Conservation (phyloP, 2,797 vertebrate genomes). For the Amniataba percoides region DNA sequence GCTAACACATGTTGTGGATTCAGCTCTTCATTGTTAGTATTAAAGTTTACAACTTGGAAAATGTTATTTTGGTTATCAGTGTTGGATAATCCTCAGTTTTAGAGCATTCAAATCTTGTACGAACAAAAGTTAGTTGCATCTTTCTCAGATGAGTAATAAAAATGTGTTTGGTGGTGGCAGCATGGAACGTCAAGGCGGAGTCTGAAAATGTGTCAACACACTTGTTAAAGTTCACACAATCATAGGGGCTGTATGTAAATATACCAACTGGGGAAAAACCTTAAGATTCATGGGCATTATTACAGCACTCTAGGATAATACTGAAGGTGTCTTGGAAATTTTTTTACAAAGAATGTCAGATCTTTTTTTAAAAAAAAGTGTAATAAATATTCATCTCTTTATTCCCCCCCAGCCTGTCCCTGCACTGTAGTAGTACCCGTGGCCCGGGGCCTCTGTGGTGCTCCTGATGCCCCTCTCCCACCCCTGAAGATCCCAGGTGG, state of each 20-base stretch:
- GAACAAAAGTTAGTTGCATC: neutral
- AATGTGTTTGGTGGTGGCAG: neutral
- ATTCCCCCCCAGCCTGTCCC: conserved; percentile 84
- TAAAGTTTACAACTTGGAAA: conserved; percentile 8
- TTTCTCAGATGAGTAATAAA: neutral
- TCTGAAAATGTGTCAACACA: neutral
- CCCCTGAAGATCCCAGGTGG: conserved; percentile 99
- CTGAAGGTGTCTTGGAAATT: no score
- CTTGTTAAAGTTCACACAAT: neutral
- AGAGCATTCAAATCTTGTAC: neutral
- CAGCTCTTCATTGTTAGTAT: neutral
- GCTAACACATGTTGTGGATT: conserved; percentile 19
- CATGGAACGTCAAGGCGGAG: no score
- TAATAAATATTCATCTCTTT: no score
- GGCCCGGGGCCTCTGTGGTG: conserved; percentile 98
- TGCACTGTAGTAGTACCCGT: conserved; percentile 89
- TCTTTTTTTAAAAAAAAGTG: no score
- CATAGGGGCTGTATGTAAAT: neutral
- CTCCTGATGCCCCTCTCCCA: conserved; percentile 99
- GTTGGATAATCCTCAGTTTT: neutral
- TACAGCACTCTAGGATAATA: neutral
- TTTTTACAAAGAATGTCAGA: neutral
- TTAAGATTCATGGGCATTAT: neutral
- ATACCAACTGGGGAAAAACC: neutral
- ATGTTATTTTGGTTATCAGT: neutral